Percentiles rank a stretch among this genome's conserved stretches.
These are phyloP conservation scores for Drosophila gaucha DNA, from an alignment of 2,888 invertebrate species.

Conservation along the genomic window DNA sequence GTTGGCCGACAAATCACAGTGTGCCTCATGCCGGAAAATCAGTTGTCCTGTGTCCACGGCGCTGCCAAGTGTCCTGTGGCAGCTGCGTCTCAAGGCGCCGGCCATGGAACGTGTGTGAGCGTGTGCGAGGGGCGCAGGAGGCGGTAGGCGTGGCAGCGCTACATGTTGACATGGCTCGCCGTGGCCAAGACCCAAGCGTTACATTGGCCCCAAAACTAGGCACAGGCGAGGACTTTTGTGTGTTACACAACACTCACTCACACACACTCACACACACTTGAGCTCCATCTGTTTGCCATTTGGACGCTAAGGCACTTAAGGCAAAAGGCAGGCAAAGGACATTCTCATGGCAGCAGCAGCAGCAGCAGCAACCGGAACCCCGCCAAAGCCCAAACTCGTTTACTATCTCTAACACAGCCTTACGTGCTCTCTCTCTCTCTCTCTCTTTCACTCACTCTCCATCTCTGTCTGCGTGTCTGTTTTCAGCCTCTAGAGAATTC, in stretches of 20 bases:
- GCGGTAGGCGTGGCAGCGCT: slow-evolving; percentile 15
- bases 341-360: slow-evolving; percentile 19
- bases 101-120: background rate
- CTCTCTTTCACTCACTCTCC: background rate
- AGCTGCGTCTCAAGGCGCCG: slow-evolving; percentile 58
- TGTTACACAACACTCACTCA: slow-evolving; percentile 18
- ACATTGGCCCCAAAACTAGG: slow-evolving; percentile 47
- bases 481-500: slow-evolving; percentile 77
- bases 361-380: slow-evolving; percentile 32
- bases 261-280: slow-evolving; percentile 29
- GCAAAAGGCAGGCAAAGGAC: slow-evolving; percentile 49
- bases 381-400: slow-evolving; percentile 2
- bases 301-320: slow-evolving; percentile 69
- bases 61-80: slow-evolving; percentile 43
- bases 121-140: background rate
- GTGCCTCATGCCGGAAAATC: slow-evolving; percentile 67
- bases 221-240: slow-evolving; percentile 6
- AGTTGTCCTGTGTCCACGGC: slow-evolving; percentile 49
- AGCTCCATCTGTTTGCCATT: slow-evolving; percentile 71
- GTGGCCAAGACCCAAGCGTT: slow-evolving; percentile 38
- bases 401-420: slow-evolving; percentile 1
- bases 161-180: slow-evolving; percentile 25
- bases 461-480: slow-evolving; percentile 37
- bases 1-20: slow-evolving; percentile 69
- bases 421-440: background rate